Base-by-base conservation (phyloP, 2,888 invertebrate species). In the Brachyopa scutellaris region DNA sequence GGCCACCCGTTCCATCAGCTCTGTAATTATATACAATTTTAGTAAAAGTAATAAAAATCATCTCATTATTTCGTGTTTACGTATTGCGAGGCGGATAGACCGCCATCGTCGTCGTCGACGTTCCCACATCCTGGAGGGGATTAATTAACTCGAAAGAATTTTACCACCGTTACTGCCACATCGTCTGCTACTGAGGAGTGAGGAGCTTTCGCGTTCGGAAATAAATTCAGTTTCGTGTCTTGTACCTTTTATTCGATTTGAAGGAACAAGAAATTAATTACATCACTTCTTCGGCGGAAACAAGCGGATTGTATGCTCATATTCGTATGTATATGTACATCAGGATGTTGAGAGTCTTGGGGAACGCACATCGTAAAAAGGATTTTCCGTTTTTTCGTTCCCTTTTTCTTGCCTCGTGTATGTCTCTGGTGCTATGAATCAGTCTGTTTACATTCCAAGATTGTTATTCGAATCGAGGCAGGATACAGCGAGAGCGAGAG, bases 21-120 rank as follows among this genome's bases (percentile, higher is more conserved):
- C 23, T 77, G 62, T 70, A 64, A 78, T 72, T 66, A 78, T 72
- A 78, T n/a, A n/a, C n/a, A n/a, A n/a, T 66, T 64, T 72, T 59
- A 78, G 64, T 64, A 42, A n/a, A 11, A 33, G 45, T 57, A 49
- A 72, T 72, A 66, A 78, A 78, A 78, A 78, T 66, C 49, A 53
- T 59, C 64, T 59, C 64, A 78, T 72, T 78, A 72, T 33, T 77
- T 17, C 17, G 33, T 72, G 51, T 67, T 64, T 57, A 70, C 51
- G 57, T 57, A 66, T 53, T 53, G 15, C 23, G 11, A 70, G 53
- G 47, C 26, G 33, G 45, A 17, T 11, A 3, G 38, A 26, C 69
- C n/a, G 3, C 26, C 26, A 26, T 3, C 3, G 4, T 26, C 47
- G 17, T 49, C 15, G n/a, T 19, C 51, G 29, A 19, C n/a, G 42